Conservation (phyloP, 1,140 invertebrate species). For the Caenorhabditis elegans region WBcel235 BX284605.5:6199001-6199500, state of each 20-base stretch:
- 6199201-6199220: constrained; percentile 41
- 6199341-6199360: constrained; percentile 44
- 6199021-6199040: constrained; percentile 32
- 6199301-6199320: constrained; percentile 39
- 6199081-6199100: constrained; percentile 40
- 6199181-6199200: constrained; percentile 41
- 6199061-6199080: constrained; percentile 38
- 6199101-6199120: constrained; percentile 35
- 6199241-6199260: constrained; percentile 35
- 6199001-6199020: constrained; percentile 14
- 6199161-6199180: constrained; percentile 35
- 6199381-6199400: constrained; percentile 44
- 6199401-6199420: constrained; percentile 41
- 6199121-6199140: constrained; percentile 31
- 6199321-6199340: constrained; percentile 37
- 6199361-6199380: constrained; percentile 37
- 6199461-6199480: constrained; percentile 36
- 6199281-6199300: constrained; percentile 36
- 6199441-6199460: constrained; percentile 46
- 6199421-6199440: constrained; percentile 36
- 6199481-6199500: constrained; percentile 42
- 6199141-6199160: constrained; percentile 37
- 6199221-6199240: constrained; percentile 46
- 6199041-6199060: constrained; percentile 34
- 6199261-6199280: constrained; percentile 40